Evolutionary conservation across 2,797 vertebrate species (phyloP), one percentile per base, ranked within the genome.

Genomic region (Danio aesculapii): DNA sequence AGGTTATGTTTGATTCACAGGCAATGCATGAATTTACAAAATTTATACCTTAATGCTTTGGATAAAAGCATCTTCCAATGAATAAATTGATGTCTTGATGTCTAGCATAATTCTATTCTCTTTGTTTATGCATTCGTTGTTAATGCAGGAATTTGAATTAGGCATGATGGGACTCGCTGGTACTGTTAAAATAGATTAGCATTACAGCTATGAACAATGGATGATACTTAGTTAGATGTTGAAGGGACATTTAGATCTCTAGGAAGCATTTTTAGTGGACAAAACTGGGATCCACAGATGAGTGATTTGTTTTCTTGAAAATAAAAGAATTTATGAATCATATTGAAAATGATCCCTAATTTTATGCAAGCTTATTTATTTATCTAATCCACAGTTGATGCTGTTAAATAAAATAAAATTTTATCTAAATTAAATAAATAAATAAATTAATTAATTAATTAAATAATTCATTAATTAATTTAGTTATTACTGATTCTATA

Each of bases 61-160:
- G n/a, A 50, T 49, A 14, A 49, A 49, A 50, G 8, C 1, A 50
- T 50, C 19, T 49, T 2, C 6, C 17, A 50, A 50, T 16, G 13
- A 46, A 50, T 39, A 39, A 30, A 52, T 69, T 2, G 0, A 30
- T 30, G 30, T 30, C 21, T 69, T 69, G 11, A 7, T 17, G 14
- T 49, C 1, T 16, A 9, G 47, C 47, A 39, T 1, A 10, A 8
- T 69, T 39, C 39, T 21, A 5, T 8, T 39, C 16, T 9, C 67
- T 52, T 69, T 8, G 19, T 21, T 69, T 69, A 52, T 69, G 21
- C 52, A n/a, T 52, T 69, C 52, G 47, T 21, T 69, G 30, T 69
- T 69, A 21, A 52, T 52, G 49, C 14, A n/a, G 8, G 14, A 52
- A 41, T 52, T 39, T 58, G 19, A 58, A 12, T 21, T 10, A 11